Evolutionary conservation across 2,888 invertebrate species (phyloP).

Genomic region (Linnaemya tessellans): DNA sequence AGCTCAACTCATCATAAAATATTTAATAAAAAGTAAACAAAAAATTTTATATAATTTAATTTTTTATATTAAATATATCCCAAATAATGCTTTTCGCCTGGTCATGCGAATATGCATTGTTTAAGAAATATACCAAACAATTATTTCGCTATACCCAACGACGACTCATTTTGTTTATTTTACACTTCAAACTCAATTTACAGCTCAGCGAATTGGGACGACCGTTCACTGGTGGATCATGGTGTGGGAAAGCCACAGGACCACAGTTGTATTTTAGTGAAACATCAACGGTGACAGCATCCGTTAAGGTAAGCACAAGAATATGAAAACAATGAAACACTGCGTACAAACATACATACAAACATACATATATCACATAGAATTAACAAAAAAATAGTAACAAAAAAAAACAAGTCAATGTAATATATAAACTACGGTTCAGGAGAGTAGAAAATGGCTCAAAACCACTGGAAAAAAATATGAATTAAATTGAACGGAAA

Average conservation of each 20-base stretch:
- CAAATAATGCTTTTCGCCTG: not conserved
- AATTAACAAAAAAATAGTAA: constrained; percentile 20
- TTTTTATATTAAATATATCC: not conserved
- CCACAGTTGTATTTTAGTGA: constrained; percentile 94
- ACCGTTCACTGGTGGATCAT: constrained; percentile 94
- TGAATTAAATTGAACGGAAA: constrained; percentile 27
- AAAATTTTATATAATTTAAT: not conserved
- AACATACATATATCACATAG: not conserved
- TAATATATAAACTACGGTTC: not conserved
- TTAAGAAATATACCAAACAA: constrained; percentile 20
- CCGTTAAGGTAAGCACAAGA: constrained; percentile 86
- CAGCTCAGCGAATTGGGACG: constrained; percentile 93
- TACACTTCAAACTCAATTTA: constrained; percentile 71
- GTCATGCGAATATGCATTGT: not conserved
- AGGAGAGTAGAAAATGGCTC: not conserved
- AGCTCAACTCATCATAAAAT: constrained; percentile 65
- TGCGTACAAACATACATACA: too few species aligned
- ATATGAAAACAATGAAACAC: constrained; percentile 24
- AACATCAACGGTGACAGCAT: constrained; percentile 94
- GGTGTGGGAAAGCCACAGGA: constrained; percentile 93
- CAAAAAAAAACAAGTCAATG: constrained; percentile 39
- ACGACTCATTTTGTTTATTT: constrained; percentile 49
- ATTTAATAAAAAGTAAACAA: constrained; percentile 52
- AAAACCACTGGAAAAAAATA: not conserved
- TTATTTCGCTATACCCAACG: not conserved